These are phyloP conservation scores for Stercorarius parasiticus DNA, from an alignment of 2,113 vertebrate genomes.

Conservation along the genomic window DNA sequence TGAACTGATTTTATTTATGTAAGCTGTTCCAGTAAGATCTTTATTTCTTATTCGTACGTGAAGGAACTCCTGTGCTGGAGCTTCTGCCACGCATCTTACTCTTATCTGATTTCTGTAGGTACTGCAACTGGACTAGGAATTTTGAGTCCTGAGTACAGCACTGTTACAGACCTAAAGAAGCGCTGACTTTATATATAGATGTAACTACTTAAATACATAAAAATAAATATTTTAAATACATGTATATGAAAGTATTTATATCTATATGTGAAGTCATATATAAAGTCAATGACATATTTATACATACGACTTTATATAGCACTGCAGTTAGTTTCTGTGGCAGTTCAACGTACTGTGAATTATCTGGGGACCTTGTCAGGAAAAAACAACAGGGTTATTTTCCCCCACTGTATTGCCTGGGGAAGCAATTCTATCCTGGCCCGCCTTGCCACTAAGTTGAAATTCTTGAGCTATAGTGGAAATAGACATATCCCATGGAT, in stretches of 20 bases:
- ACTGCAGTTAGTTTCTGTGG: not conserved
- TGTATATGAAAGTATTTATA: not conserved
- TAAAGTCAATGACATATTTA: not conserved
- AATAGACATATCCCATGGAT: not conserved
- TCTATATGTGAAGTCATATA: not conserved
- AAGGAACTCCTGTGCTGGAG: not conserved
- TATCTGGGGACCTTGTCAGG: not conserved
- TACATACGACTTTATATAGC: not conserved
- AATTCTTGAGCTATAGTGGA: not conserved
- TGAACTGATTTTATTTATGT: not conserved
- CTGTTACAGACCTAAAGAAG: not conserved
- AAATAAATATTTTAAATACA: not conserved
- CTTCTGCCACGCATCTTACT: not conserved
- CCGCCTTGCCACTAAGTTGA: not conserved
- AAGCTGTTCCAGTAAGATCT: not conserved
- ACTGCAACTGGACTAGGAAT: not conserved
- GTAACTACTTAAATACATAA: not conserved
- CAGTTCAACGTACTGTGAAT: not conserved
- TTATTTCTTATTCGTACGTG: not conserved
- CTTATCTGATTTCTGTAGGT: not conserved
- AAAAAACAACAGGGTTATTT: not conserved
- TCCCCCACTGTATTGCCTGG: not conserved
- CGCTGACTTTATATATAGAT: not conserved
- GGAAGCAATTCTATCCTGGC: not conserved
- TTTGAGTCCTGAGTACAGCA: not conserved